Base-by-base conservation (phyloP, 2,113 vertebrate genomes). In the Crocuta crocuta region DNA sequence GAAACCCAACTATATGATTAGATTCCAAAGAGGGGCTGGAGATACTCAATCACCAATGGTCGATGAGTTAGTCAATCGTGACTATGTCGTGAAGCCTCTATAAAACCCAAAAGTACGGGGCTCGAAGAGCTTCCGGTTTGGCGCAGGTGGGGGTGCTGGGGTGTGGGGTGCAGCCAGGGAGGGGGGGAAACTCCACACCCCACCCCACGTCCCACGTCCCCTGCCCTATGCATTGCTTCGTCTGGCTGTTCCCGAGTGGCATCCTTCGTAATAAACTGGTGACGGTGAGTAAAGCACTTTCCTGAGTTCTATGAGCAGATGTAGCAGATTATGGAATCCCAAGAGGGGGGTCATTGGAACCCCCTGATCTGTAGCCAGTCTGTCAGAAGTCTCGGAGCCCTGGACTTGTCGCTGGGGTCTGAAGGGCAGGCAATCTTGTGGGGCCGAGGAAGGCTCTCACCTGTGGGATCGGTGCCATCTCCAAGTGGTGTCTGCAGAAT, bases 361-460 rank as follows among this genome's bases (percentile, higher is more conserved):
- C 5, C 58, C 43, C 1, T 17, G 73, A 7, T n/a, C 31, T 45
- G 10, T 76, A 76, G 28, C 71, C 43, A 31, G 26, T 89, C 53
- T 24, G 58, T 61, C 35, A 24, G 87, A 43, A 76, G 26, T 45
- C 28, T 70, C 33, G 12, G 71, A 76, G 53, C 31, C 70, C 70
- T 0, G 0, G 35, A 28, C 35, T 61, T 74, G 53, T 8, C 5
- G 11, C 71, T n/a, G 35, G 55, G 7, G 3, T 24, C 4, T 8
- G 21, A 76, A 63, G 50, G 23, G 50, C 33, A 7, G 48, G 50
- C 78, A 7, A 10, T 21, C 78, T 81, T 33, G 1, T 7, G 33
- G 78, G 50, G 23, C 50, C 58, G 23, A 61, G 21, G 6, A 53
- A n/a, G 11, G 48, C 31, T 50, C 33, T 81, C 10, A 21, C 50